phyloP scores from a whole-genome alignment of 2,888 invertebrate genomes.

The Falcaria lacertinaria region DNA sequence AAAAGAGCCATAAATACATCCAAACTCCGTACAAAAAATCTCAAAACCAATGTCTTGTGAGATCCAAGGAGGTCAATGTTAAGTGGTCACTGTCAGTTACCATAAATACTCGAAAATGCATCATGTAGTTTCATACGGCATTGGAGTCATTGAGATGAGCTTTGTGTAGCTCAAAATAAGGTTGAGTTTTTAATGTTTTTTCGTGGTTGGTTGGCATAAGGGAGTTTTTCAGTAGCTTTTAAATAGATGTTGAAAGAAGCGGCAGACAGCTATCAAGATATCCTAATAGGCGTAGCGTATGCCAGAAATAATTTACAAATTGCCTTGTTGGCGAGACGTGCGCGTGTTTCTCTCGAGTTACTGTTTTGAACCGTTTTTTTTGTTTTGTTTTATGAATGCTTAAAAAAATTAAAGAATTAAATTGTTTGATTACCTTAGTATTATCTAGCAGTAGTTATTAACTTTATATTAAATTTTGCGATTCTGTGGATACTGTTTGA shows the following conservation, averaged over 20 bases:
- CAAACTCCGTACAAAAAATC: slow-evolving; percentile 13
- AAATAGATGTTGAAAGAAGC: slow-evolving; percentile 78
- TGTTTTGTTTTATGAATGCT: too few relatives aligned
- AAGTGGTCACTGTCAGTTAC: slow-evolving; percentile 38
- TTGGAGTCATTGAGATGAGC: slow-evolving; percentile 6
- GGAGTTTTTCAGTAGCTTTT: slow-evolving; percentile 55
- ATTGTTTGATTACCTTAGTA: too few relatives aligned
- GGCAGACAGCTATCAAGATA: slow-evolving; percentile 74
- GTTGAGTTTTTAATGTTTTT: slow-evolving; percentile 24
- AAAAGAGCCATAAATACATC: slow-evolving; percentile 3
- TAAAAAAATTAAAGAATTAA: too few relatives aligned
- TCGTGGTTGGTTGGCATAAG: slow-evolving; percentile 5
- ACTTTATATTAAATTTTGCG: too few relatives aligned
- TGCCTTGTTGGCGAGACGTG: slow-evolving; percentile 39
- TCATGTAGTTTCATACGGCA: slow-evolving; percentile 30
- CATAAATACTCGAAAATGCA: slow-evolving; percentile 59
- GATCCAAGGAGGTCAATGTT: slow-evolving; percentile 29
- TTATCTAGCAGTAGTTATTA: too few relatives aligned
- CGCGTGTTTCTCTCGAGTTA: slow-evolving; percentile 12
- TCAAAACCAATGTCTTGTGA: slow-evolving; percentile 6
- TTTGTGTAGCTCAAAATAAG: slow-evolving; percentile 26
- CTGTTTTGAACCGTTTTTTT: background rate
- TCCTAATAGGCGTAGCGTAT: slow-evolving; percentile 73
- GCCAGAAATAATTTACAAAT: slow-evolving; percentile 77
- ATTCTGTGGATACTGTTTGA: too few relatives aligned